A percentile compares a stretch with the other conserved stretches of the same genome.
Conservation (phyloP, 2,113 vertebrate genomes). For the Raja brachyura region DNA sequence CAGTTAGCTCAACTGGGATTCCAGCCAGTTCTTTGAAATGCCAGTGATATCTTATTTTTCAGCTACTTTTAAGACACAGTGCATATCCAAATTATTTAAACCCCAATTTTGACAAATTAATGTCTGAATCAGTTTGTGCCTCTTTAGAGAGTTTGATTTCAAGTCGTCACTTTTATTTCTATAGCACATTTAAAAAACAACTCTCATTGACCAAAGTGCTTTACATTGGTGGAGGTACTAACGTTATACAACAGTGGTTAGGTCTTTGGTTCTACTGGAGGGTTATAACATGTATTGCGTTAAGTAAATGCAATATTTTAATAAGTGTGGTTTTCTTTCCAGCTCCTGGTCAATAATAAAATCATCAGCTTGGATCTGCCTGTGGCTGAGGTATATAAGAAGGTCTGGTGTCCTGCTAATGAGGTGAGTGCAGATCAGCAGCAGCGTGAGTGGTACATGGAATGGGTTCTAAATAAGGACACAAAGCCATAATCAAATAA, state of each 20-base stretch:
- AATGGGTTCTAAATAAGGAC: background rate
- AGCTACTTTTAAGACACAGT: background rate
- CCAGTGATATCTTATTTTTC: background rate
- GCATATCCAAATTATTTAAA: background rate
- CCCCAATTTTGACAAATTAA: background rate
- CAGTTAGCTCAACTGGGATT: background rate
- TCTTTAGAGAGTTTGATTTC: background rate
- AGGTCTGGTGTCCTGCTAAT: constrained; percentile 97
- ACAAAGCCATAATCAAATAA: background rate
- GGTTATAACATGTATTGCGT: background rate
- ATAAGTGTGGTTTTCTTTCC: constrained; percentile 37
- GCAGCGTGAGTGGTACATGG: background rate
- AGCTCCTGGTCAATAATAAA: constrained; percentile 98
- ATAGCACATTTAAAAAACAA: no score
- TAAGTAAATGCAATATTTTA: background rate
- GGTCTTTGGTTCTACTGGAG: background rate
- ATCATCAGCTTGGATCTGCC: constrained; percentile 95
- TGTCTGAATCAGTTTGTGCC: background rate
- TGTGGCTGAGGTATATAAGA: constrained; percentile 96
- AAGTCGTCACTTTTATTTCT: no score
- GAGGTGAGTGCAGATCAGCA: constrained; percentile 66
- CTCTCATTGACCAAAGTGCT: no score
- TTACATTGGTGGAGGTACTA: no score
- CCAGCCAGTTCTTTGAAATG: background rate
- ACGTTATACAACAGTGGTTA: no score